phyloP scores from a whole-genome alignment of 37 sponge, comb jelly and placozoan species.

The Agelas oroides region DNA sequence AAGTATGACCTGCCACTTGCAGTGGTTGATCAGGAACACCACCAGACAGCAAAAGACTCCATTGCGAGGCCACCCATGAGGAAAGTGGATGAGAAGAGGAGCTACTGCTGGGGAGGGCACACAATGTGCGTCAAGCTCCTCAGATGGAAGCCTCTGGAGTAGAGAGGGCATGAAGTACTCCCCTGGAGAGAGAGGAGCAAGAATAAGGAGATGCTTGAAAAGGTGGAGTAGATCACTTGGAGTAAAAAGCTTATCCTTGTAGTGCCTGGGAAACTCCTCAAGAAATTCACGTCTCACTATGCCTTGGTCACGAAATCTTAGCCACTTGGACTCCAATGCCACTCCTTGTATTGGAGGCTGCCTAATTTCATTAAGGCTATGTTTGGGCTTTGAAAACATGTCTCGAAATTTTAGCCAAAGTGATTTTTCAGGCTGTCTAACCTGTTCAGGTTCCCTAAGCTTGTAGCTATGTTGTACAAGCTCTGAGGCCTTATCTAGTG shows the following conservation, averaged over 20 bases:
- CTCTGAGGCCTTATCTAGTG: conserved; percentile 7
- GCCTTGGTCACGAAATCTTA: conserved; percentile 6
- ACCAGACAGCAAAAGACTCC: conserved; percentile 4
- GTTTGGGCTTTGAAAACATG: too few relatives aligned
- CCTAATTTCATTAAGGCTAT: too few relatives aligned
- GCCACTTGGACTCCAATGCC: background rate
- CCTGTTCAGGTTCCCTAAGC: background rate
- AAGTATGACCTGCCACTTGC: too few relatives aligned
- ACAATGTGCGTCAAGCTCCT: too few relatives aligned
- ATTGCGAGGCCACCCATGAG: background rate
- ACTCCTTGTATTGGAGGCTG: too few relatives aligned
- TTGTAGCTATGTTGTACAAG: background rate
- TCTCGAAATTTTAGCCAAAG: background rate
- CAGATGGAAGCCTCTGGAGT: too few relatives aligned
- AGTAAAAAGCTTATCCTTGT: background rate
- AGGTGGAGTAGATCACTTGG: background rate
- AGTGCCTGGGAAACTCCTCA: background rate
- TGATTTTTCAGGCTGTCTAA: background rate
- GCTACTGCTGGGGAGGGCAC: too few relatives aligned
- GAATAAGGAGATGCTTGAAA: background rate
- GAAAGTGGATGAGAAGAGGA: background rate
- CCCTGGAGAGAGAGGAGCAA: background rate
- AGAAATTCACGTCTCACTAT: background rate
- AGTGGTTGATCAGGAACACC: too few relatives aligned
- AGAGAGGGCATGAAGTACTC: conserved; percentile 20